Percentiles rank a stretch among this genome's conserved stretches.
Conservation (phyloP, 2,113 vertebrate species). For the Oriolus oriolus region DNA sequence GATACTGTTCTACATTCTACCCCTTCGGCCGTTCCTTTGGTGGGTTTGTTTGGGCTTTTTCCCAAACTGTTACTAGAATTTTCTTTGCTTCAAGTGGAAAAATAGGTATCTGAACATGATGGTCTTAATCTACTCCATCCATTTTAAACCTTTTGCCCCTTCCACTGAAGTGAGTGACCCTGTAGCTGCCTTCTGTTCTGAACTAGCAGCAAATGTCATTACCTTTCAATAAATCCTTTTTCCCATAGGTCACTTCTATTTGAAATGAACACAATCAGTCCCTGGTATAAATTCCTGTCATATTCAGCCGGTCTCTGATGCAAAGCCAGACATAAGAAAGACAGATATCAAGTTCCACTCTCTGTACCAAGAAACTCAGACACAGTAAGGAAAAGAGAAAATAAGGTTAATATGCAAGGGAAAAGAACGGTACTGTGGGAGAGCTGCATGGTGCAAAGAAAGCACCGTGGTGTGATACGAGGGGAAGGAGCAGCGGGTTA, state of each 20-base stretch:
- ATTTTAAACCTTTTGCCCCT: not conserved
- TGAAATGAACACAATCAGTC: not conserved
- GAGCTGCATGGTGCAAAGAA: not conserved
- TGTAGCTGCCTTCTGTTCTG: not conserved
- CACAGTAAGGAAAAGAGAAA: not conserved
- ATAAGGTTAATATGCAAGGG: not conserved
- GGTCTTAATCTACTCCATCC: not conserved
- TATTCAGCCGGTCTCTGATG: not conserved
- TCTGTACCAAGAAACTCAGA: not conserved
- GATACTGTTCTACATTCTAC: not conserved
- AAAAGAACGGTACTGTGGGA: not conserved
- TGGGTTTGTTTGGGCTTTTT: not conserved
- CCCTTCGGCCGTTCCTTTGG: not conserved
- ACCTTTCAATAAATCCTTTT: not conserved
- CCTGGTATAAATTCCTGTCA: not conserved
- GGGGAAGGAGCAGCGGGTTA: not conserved
- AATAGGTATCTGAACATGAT: not conserved
- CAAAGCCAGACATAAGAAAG: not conserved
- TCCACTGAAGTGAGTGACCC: not conserved
- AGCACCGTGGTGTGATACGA: rapidly evolving
- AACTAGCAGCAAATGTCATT: not conserved
- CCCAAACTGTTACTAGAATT: not conserved
- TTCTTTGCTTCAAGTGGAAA: not conserved
- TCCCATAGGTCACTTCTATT: not conserved
- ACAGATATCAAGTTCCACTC: not conserved